Conservation (phyloP, 2,113 vertebrate genomes). For the Shinisaurus crocodilurus region DNA sequence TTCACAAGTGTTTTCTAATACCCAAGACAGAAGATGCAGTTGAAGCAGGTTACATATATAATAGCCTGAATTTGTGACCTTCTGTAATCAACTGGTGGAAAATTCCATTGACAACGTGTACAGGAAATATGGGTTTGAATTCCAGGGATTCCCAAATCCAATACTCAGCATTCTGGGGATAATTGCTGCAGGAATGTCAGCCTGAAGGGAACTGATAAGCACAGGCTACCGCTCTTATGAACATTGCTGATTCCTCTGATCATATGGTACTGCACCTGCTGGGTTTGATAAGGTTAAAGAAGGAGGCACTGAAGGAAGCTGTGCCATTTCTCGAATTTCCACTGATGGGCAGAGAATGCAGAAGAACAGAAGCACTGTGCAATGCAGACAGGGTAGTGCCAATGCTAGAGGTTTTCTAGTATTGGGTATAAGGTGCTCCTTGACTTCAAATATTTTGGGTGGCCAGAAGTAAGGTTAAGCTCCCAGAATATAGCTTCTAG, state of each 20-base stretch:
- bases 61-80: background rate
- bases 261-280: background rate
- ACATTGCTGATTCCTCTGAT: background rate
- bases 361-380: background rate
- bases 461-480: too few species aligned
- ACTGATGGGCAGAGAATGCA: background rate
- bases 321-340: conserved; percentile 12
- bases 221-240: background rate
- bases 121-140: background rate
- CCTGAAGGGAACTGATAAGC: background rate
- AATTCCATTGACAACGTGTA: background rate
- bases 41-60: accelerated
- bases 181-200: background rate
- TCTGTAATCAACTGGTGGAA: background rate
- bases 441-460: background rate
- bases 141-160: conserved; percentile 6
- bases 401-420: background rate
- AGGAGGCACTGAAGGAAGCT: conserved; percentile 5
- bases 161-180: background rate
- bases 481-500: too few species aligned
- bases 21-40: background rate
- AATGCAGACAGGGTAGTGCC: background rate
- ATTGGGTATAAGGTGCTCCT: background rate
- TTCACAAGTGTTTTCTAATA: background rate
- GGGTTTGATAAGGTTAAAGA: background rate